Percentiles rank a stretch among this genome's conserved stretches.
Evolutionary conservation across 1,140 invertebrate species (phyloP).

Genomic region (Thrips palmi): DNA sequence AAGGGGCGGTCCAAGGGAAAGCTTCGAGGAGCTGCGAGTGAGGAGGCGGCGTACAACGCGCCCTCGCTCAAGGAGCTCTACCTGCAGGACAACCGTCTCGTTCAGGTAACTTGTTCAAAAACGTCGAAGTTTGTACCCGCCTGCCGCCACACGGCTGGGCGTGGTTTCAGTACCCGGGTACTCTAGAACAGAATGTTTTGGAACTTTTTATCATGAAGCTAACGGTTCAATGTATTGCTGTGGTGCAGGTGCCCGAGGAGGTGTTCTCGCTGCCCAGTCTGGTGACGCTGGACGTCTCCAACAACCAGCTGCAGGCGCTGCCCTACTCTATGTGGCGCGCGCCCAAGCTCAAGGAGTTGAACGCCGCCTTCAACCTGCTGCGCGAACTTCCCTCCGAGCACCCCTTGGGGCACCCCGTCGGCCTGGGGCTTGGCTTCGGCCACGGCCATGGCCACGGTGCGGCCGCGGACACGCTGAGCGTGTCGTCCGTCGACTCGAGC

Average conservation of each 20-base stretch:
- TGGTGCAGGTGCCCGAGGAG: slow-evolving; percentile 54
- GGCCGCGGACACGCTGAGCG: too few relatives aligned
- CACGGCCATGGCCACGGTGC: too few relatives aligned
- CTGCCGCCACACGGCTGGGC: too few relatives aligned
- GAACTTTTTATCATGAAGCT: too few relatives aligned
- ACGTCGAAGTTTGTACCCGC: too few relatives aligned
- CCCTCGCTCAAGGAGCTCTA: slow-evolving; percentile 77
- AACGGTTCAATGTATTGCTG: too few relatives aligned
- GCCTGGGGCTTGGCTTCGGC: too few relatives aligned
- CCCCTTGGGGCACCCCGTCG: slow-evolving; percentile 19
- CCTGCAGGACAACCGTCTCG: slow-evolving; percentile 62
- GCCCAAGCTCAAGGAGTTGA: slow-evolving; percentile 74
- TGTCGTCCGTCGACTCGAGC: too few relatives aligned
- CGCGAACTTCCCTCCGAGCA: slow-evolving; percentile 49
- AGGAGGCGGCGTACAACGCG: slow-evolving; percentile 35
- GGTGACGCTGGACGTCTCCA: slow-evolving; percentile 71
- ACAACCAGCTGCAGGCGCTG: slow-evolving; percentile 78
- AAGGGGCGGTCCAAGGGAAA: slow-evolving; percentile 13
- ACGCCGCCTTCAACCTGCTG: slow-evolving; percentile 79
- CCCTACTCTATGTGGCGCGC: slow-evolving; percentile 81
- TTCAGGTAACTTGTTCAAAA: too few relatives aligned
- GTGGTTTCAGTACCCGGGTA: too few relatives aligned
- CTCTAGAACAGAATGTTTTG: too few relatives aligned
- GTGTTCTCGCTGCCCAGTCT: slow-evolving; percentile 67
- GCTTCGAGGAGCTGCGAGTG: slow-evolving; percentile 17